Evolutionary conservation across 2,797 vertebrate species (phyloP).

Genomic region (Liparis tanakae): DNA sequence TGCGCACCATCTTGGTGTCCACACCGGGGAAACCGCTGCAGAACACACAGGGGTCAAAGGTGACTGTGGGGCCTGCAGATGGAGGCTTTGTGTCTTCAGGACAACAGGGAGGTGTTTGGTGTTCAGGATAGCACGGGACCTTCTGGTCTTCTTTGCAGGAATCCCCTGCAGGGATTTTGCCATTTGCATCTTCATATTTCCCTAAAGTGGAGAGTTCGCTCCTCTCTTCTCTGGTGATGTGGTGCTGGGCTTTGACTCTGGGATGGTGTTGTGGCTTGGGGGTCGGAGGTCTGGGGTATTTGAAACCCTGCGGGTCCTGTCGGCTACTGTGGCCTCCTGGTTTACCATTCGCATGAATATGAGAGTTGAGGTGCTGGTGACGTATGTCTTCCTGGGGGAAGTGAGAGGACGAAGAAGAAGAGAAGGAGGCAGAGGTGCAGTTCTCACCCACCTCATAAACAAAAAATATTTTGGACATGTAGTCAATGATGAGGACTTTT

Average conservation of each 20-base stretch:
- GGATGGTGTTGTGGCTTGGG: constrained; percentile 65
- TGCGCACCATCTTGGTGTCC: constrained; percentile 83
- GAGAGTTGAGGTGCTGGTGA: constrained; percentile 45
- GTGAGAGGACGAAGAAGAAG: constrained; percentile 52
- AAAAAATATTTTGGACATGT: constrained; percentile 96
- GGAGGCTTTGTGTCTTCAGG: constrained; percentile 72
- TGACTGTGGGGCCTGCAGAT: constrained; percentile 72
- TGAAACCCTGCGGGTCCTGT: constrained; percentile 46
- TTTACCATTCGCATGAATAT: constrained; percentile 65
- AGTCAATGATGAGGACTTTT: constrained; percentile 93
- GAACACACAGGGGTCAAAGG: constrained; percentile 77
- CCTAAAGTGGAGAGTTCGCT: constrained; percentile 55
- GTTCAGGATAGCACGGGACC: constrained; percentile 47
- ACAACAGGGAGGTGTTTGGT: constrained; percentile 66
- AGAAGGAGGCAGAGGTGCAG: constrained; percentile 81
- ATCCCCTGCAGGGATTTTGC: constrained; percentile 67
- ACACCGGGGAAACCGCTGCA: constrained; percentile 60
- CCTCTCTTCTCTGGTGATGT: constrained; percentile 70
- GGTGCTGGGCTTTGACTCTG: constrained; percentile 67
- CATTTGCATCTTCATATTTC: constrained; percentile 68
- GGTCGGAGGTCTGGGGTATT: constrained; percentile 63
- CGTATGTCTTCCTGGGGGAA: constrained; percentile 53
- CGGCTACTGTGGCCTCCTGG: constrained; percentile 32
- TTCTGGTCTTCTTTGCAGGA: constrained; percentile 69
- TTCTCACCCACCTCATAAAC: constrained; percentile 97